Evolutionary conservation across 2,797 vertebrate species (phyloP).

Genomic region (Poecilia velifera): DNA sequence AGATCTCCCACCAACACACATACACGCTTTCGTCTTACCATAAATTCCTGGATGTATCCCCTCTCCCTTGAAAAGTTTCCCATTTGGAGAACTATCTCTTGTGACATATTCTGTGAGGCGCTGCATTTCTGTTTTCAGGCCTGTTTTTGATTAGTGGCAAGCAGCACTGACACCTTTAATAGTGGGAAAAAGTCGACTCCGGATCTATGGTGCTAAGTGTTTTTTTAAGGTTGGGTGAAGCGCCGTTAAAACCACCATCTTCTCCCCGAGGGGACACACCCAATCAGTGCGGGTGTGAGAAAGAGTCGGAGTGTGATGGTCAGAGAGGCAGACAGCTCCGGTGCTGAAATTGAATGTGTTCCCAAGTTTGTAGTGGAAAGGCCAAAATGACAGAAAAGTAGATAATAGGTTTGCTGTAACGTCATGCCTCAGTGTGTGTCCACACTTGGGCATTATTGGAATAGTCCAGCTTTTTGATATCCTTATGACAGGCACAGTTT

Average conservation of each 20-base stretch:
- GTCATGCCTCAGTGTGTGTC: slow-evolving; percentile 83
- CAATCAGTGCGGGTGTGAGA: slow-evolving; percentile 59
- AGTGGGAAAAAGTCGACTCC: slow-evolving; percentile 52
- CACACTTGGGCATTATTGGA: slow-evolving; percentile 83
- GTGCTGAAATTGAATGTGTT: slow-evolving; percentile 84
- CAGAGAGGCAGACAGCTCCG: slow-evolving; percentile 75
- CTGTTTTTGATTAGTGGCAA: slow-evolving; percentile 61
- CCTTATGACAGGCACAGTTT: slow-evolving; percentile 80
- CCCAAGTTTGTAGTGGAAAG: slow-evolving; percentile 82
- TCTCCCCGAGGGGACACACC: slow-evolving; percentile 73
- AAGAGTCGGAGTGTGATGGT: slow-evolving; percentile 60
- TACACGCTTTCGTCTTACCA: slow-evolving; percentile 17
- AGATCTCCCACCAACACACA: slow-evolving; percentile 42
- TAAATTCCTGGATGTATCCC: slow-evolving; percentile 46
- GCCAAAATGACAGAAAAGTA: slow-evolving; percentile 85
- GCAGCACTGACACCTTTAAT: slow-evolving; percentile 60
- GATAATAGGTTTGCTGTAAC: slow-evolving; percentile 87
- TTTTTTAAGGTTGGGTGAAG: slow-evolving; percentile 74
- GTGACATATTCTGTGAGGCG: slow-evolving; percentile 62
- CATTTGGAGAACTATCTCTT: slow-evolving; percentile 54
- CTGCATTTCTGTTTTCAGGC: slow-evolving; percentile 64
- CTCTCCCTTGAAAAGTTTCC: slow-evolving; percentile 54
- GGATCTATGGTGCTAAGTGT: slow-evolving; percentile 76
- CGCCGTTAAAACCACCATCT: slow-evolving; percentile 75
- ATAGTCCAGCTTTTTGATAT: slow-evolving; percentile 78